phyloP scores from a whole-genome alignment of 2,888 invertebrate species.

The Drosophila kuntzei region DNA sequence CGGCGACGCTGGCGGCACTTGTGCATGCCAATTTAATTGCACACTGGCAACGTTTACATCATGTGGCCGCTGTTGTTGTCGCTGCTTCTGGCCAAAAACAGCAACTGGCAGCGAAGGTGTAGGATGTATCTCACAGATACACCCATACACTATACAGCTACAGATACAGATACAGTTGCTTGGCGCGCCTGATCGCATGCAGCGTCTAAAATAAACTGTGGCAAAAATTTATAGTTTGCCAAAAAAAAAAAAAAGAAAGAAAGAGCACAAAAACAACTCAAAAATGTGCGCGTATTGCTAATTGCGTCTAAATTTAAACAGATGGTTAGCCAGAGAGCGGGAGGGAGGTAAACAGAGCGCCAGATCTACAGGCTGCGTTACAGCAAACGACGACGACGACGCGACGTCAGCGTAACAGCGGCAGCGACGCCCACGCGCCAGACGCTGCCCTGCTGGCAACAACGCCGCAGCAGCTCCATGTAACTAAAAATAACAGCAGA shows the following conservation, averaged over 20 bases:
- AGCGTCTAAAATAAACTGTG: slow-evolving; percentile 76
- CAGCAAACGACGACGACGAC: slow-evolving; percentile 39
- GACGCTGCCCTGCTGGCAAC: slow-evolving; percentile 58
- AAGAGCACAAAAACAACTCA: slow-evolving; percentile 42
- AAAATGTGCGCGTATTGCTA: slow-evolving; percentile 79
- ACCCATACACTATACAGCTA: slow-evolving; percentile 34
- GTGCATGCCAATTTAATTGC: slow-evolving; percentile 82
- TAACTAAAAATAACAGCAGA: slow-evolving; percentile 71
- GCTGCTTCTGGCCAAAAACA: slow-evolving; percentile 69
- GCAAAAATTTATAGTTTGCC: slow-evolving; percentile 72
- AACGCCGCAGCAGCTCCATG: slow-evolving; percentile 54
- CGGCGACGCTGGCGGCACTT: slow-evolving; percentile 62
- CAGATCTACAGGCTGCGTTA: slow-evolving; percentile 38
- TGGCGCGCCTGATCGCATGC: slow-evolving; percentile 68
- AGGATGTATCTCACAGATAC: slow-evolving; percentile 65
- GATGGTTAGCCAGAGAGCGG: slow-evolving; percentile 23
- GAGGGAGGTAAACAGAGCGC: slow-evolving; percentile 24
- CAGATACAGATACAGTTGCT: slow-evolving; percentile 50
- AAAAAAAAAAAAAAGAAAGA: slow-evolving; percentile 26
- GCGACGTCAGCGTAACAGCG: slow-evolving; percentile 39
- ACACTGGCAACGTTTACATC: slow-evolving; percentile 75
- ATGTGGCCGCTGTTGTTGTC: slow-evolving; percentile 46
- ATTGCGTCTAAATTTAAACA: slow-evolving; percentile 76
- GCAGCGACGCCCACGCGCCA: slow-evolving; percentile 74
- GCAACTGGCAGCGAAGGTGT: slow-evolving; percentile 67